Evolutionary conservation across 2,888 invertebrate species (phyloP).

Genomic region (Bursaphelenchus okinawaensis): DNA sequence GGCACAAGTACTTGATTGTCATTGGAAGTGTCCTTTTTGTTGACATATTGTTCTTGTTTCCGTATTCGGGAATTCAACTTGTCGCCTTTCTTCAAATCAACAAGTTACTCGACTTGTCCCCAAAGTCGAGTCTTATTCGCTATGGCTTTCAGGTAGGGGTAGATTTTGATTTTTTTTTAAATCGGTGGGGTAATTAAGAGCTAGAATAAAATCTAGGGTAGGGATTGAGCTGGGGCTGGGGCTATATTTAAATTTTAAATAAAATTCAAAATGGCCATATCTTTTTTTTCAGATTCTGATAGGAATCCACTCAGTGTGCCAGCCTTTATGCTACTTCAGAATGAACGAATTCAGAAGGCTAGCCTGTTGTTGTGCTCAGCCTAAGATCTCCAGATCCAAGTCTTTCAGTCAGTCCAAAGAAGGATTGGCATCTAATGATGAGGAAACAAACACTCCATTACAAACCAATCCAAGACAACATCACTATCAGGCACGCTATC

Average conservation of each 20-base stretch:
- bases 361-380: constrained; percentile 42
- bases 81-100: constrained; percentile 53
- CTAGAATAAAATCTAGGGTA: neutral
- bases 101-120: constrained; percentile 36
- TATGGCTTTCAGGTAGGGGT: constrained; percentile 46
- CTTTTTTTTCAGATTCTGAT: constrained; percentile 45
- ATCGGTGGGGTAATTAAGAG: too few species aligned
- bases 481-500: neutral
- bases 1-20: constrained; percentile 57
- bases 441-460: neutral
- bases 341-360: constrained; percentile 57
- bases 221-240: neutral
- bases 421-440: constrained; percentile 4
- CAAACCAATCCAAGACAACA: neutral
- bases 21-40: constrained; percentile 56
- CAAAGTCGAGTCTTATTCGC: constrained; percentile 39
- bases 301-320: constrained; percentile 56
- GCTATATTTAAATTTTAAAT: neutral
- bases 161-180: constrained; percentile 8
- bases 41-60: constrained; percentile 54
- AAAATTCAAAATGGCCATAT: too few species aligned
- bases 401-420: constrained; percentile 38
- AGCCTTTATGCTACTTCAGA: constrained; percentile 55
- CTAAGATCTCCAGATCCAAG: constrained; percentile 31
- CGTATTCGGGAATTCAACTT: constrained; percentile 52